phyloP scores from a whole-genome alignment of 1,140 invertebrate species.

The Brachionus manjavacas region DNA sequence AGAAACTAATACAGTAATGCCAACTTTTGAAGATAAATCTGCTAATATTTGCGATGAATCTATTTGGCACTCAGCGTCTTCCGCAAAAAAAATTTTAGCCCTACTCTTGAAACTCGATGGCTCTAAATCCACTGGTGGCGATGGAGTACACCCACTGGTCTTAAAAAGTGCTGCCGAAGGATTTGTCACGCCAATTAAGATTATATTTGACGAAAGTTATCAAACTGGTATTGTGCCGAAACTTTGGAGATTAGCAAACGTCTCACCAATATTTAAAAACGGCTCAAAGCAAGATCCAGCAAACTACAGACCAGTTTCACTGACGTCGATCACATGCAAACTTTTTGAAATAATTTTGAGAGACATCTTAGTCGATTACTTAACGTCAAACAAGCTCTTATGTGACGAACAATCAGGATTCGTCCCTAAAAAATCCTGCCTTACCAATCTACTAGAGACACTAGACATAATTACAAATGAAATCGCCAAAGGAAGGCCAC shows the following conservation, averaged over 20 bases:
- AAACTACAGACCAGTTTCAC: slow-evolving; percentile 22
- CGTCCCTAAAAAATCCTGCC: no score
- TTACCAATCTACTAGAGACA: no score
- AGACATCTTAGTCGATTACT: not conserved
- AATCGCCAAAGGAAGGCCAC: no score
- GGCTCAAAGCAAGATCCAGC: not conserved
- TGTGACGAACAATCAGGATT: no score
- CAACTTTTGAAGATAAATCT: not conserved
- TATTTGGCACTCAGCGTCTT: not conserved
- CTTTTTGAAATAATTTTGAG: not conserved
- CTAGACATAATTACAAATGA: no score
- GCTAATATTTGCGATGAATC: not conserved
- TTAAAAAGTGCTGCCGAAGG: not conserved
- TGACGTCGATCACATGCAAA: slow-evolving; percentile 17
- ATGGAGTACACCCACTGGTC: not conserved
- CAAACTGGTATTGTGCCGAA: not conserved
- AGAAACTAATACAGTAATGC: not conserved
- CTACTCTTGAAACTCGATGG: not conserved
- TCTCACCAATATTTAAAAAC: slow-evolving; percentile 10
- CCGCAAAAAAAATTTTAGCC: not conserved
- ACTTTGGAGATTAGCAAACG: not conserved
- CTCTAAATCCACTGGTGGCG: not conserved
- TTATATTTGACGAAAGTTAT: not conserved
- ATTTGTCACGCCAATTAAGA: not conserved
- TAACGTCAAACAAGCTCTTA: not conserved